Evolutionary conservation across 1,140 invertebrate genomes (phyloP), one percentile per base, ranked within the genome.

Genomic region (Mycetomoellerius zeteki): DNA sequence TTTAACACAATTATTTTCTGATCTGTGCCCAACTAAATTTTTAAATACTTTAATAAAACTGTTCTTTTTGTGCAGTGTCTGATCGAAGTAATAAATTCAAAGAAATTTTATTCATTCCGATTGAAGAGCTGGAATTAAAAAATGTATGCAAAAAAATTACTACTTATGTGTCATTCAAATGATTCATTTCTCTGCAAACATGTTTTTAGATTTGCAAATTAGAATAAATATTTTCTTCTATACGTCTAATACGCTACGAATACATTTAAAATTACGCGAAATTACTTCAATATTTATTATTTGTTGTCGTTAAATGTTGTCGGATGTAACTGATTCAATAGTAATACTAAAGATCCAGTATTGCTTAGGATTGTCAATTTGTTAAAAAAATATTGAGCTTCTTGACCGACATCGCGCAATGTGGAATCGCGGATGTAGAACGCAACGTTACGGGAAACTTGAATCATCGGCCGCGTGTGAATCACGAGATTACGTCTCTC

Each of bases 391-490:
- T 19, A 21, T 78, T 7, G 2, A 64, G 14, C n/a, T 30, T 77
- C 24, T 47, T 54, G 14, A 52, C 14, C 60, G 12, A 80, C 33
- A 54, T 60, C 37, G 77, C 73, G 27, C 37, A 60, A 56, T 56
- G 54, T 56, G 19, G 19, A 56, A 76, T 77, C 54, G 80, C 75
- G 88, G 56, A 88, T 76, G 30, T 24, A 52, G 24, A 67, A 54
- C 77, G 87, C 77, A 19, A 21, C 60, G 60, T 91, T 90, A 62
- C 87, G 76, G 67, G 84, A 89, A 88, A 73, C 85, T 87, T 92
- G 91, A 92, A 92, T 92, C 91, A 92, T 88, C 90, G 30, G 12
- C 21, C 37, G 56, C 72, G 69, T 76, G 62, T 92, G 91, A 92
- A 87, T 92, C 91, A 92, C 54, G 54, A 64, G 85, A 90, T 90